Evolutionary conservation across 2,888 invertebrate genomes (phyloP).

Genomic region (Suillia variegata): DNA sequence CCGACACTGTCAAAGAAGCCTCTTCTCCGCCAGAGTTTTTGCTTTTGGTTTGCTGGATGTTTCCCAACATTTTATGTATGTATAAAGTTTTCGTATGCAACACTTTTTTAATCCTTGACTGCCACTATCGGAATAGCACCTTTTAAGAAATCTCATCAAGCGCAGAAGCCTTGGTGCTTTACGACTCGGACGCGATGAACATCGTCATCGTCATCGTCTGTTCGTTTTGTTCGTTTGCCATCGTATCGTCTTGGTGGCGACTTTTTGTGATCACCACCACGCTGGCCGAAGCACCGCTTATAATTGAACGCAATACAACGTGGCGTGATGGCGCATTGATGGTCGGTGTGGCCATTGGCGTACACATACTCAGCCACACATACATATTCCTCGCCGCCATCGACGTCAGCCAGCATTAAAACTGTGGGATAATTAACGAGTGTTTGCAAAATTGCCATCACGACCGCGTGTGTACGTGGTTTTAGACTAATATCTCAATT

Average conservation of each 20-base stretch:
- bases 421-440: constrained; percentile 47
- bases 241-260: not conserved
- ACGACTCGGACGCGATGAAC: not conserved
- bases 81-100: not conserved
- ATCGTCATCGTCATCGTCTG: not conserved
- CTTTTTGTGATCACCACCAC: not conserved
- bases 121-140: not conserved
- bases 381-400: not conserved
- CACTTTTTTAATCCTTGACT: not conserved
- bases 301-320: constrained; percentile 1
- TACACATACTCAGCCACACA: not conserved
- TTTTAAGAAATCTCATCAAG: not conserved
- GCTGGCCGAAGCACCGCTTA: not conserved
- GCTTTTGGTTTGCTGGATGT: no score
- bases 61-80: no score
- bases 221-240: not conserved
- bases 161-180: not conserved
- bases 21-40: no score
- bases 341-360: not conserved
- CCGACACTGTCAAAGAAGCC: no score
- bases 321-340: not conserved
- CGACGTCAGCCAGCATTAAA: constrained; percentile 15
- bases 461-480: not conserved
- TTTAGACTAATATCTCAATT: constrained; percentile 51
- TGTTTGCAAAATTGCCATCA: constrained; percentile 44